A percentile compares a stretch with the other conserved stretches of the same genome.
Conservation (phyloP, 2,113 vertebrate species). For the Arizona elegans region DNA sequence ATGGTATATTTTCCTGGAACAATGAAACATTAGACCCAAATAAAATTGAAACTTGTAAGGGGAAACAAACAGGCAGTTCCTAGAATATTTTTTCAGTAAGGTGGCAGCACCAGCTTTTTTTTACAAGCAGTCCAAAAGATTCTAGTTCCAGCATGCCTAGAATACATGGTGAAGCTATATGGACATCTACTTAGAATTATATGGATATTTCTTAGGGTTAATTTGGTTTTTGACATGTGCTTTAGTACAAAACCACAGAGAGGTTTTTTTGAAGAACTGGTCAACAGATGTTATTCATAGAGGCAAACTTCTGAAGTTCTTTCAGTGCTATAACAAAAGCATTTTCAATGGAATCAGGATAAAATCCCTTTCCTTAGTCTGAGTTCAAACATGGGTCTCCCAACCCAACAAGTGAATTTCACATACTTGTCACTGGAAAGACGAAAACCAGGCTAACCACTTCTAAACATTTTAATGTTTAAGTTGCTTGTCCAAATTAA, state of each 20-base stretch:
- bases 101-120: not conserved
- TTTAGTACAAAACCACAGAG: constrained; percentile 28
- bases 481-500: constrained; percentile 31
- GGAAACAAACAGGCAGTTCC: not conserved
- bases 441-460: constrained; percentile 49
- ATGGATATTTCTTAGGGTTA: constrained; percentile 9
- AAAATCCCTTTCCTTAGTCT: accelerated
- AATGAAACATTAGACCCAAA: not conserved
- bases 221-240: constrained; percentile 22
- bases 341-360: constrained; percentile 42
- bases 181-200: constrained; percentile 8
- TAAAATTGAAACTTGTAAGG: not conserved
- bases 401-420: constrained; percentile 25
- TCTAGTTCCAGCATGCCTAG: not conserved
- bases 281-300: constrained; percentile 58
- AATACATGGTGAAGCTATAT: constrained; percentile 2
- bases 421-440: not conserved
- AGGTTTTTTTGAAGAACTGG: not conserved
- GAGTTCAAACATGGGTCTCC: not conserved
- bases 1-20: not conserved
- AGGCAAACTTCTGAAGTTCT: constrained; percentile 50
- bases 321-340: constrained; percentile 4
- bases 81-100: not conserved
- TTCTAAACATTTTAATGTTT: constrained; percentile 36
- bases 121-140: not conserved